phyloP scores from a whole-genome alignment of 2,113 vertebrate species.

The Stomatorhinus ivindoensis region DNA sequence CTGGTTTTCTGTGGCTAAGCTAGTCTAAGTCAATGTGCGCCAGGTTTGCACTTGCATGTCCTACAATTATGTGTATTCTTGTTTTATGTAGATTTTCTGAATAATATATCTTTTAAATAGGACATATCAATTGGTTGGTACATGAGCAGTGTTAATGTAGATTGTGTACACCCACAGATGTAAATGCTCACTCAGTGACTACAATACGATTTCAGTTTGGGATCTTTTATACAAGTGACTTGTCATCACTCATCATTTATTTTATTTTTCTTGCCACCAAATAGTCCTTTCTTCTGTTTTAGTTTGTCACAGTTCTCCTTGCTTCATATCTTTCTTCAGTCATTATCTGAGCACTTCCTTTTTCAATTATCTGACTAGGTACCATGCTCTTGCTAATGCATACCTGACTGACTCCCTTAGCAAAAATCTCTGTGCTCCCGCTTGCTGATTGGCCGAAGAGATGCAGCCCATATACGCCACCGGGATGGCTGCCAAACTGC shows the following conservation, averaged over 20 bases:
- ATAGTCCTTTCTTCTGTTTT: background rate
- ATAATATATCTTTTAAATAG: background rate
- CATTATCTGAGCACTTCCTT: background rate
- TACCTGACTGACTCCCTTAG: background rate
- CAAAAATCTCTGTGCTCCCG: background rate
- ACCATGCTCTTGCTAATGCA: background rate
- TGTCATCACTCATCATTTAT: background rate
- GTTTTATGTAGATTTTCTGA: background rate
- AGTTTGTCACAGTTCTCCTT: background rate
- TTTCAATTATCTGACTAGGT: background rate
- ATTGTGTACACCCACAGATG: background rate
- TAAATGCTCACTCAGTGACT: background rate
- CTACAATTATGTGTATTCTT: background rate
- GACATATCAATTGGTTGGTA: background rate
- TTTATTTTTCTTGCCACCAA: background rate
- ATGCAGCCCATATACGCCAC: constrained; percentile 55
- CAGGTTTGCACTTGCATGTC: background rate
- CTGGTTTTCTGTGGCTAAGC: background rate
- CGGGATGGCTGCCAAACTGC: constrained; percentile 65
- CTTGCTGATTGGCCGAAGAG: background rate
- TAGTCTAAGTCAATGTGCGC: background rate
- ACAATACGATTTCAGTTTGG: background rate
- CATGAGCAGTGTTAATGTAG: background rate
- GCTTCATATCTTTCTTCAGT: background rate
- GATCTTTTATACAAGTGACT: background rate